A percentile compares a stretch with the other conserved stretches of the same genome.
Conservation (phyloP, 2,888 invertebrate genomes). For the Papilio protenor region DNA sequence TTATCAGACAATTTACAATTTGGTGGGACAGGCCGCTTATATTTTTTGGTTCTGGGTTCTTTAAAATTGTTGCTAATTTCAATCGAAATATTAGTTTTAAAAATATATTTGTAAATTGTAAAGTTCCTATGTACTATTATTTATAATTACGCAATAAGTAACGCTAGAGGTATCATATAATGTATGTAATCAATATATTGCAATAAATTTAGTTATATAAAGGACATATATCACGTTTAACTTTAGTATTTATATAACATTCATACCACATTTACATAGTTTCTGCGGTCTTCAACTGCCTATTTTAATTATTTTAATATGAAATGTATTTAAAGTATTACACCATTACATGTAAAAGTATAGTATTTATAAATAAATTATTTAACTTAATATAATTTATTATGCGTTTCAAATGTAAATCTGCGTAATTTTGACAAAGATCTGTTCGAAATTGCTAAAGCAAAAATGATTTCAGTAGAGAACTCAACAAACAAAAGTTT, state of each 20-base stretch:
- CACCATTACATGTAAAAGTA: neutral
- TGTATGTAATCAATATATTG: conserved; percentile 3
- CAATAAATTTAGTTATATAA: conserved; percentile 10
- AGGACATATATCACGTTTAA: conserved; percentile 3
- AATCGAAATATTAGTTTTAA: conserved; percentile 46
- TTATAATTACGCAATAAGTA: conserved; percentile 47
- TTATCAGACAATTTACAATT: no score
- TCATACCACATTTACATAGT: neutral
- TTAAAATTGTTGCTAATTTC: conserved; percentile 34
- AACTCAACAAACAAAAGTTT: neutral
- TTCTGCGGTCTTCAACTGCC: neutral
- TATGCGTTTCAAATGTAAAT: neutral
- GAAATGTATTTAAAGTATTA: neutral
- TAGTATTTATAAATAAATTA: neutral
- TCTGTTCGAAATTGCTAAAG: neutral
- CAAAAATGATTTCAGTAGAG: neutral
- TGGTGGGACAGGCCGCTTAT: no score
- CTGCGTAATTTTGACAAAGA: neutral
- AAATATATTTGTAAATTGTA: conserved; percentile 56
- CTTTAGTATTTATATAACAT: neutral
- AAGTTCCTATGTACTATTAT: conserved; percentile 70
- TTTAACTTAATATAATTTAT: neutral
- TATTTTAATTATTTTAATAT: neutral
- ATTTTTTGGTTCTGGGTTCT: neutral
- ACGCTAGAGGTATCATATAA: neutral